These are phyloP conservation scores for Caenorhabditis becei DNA, from an alignment of 2,888 invertebrate species.

Conservation along the genomic window DNA sequence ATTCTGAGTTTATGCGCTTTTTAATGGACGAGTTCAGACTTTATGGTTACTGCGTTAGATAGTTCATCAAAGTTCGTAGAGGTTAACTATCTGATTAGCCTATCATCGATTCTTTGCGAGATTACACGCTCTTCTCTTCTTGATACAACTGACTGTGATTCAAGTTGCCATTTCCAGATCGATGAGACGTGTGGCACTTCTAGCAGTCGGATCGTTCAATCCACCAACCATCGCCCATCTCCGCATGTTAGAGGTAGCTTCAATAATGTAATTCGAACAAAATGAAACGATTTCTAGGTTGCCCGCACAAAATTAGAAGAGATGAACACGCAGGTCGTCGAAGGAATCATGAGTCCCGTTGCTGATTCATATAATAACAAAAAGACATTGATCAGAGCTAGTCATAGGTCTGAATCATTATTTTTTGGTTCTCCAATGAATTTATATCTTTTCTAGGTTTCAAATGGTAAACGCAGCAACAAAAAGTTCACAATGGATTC, in stretches of 20 bases:
- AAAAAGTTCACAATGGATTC: constrained; percentile 90
- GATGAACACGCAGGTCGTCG: constrained; percentile 86
- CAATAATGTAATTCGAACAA: constrained; percentile 83
- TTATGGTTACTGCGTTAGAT: too few relatives aligned
- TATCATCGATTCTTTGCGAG: too few relatives aligned
- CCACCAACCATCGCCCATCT: constrained; percentile 97
- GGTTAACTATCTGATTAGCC: too few relatives aligned
- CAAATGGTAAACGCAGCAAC: constrained; percentile 84
- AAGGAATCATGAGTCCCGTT: constrained; percentile 95
- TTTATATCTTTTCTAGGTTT: constrained; percentile 16
- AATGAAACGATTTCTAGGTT: constrained; percentile 87
- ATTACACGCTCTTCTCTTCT: too few relatives aligned
- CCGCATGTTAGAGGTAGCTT: constrained; percentile 55
- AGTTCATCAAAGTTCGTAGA: too few relatives aligned
- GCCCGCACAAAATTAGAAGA: constrained; percentile 55
- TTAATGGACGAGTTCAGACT: not conserved
- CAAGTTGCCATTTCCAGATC: not conserved
- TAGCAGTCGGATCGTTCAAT: constrained; percentile 95
- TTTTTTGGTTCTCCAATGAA: too few relatives aligned
- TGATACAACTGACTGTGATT: not conserved
- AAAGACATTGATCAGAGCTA: constrained; percentile 33
- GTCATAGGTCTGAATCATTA: constrained; percentile 28
- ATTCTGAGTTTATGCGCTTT: not conserved
- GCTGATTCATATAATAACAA: constrained; percentile 88
- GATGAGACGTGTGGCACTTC: constrained; percentile 85